Conservation (phyloP, 2,113 vertebrate species). For the Strix uralensis region DNA sequence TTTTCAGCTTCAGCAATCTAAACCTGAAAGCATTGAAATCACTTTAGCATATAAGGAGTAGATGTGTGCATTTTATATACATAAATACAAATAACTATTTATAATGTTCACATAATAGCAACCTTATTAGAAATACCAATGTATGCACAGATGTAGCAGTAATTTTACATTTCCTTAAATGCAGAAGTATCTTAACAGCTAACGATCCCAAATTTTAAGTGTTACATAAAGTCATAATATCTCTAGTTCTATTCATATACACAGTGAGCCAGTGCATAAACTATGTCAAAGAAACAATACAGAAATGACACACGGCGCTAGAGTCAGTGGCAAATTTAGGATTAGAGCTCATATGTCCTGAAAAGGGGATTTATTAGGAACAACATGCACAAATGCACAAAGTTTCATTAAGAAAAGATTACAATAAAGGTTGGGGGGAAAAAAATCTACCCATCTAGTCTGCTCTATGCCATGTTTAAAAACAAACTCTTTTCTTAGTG, state of each 20-base stretch:
- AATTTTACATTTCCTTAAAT: neutral
- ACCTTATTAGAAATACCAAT: neutral
- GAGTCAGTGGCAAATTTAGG: neutral
- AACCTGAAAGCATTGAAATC: neutral
- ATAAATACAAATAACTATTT: neutral
- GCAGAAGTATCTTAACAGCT: neutral
- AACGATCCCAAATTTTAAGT: neutral
- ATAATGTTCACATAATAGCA: neutral
- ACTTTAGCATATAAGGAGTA: neutral
- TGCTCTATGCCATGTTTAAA: neutral
- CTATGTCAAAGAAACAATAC: neutral
- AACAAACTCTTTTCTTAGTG: neutral
- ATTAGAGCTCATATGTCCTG: neutral
- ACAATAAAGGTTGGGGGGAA: accelerated
- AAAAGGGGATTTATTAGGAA: neutral
- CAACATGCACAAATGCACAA: neutral
- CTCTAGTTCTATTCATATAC: neutral
- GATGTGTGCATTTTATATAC: neutral
- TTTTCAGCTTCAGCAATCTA: neutral
- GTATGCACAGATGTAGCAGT: neutral
- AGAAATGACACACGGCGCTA: neutral
- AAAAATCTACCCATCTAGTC: neutral
- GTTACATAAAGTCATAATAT: neutral
- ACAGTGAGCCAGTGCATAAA: neutral
- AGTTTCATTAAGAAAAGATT: neutral